Conservation (phyloP, 2,888 invertebrate genomes). For the Miltochrista miniata region DNA sequence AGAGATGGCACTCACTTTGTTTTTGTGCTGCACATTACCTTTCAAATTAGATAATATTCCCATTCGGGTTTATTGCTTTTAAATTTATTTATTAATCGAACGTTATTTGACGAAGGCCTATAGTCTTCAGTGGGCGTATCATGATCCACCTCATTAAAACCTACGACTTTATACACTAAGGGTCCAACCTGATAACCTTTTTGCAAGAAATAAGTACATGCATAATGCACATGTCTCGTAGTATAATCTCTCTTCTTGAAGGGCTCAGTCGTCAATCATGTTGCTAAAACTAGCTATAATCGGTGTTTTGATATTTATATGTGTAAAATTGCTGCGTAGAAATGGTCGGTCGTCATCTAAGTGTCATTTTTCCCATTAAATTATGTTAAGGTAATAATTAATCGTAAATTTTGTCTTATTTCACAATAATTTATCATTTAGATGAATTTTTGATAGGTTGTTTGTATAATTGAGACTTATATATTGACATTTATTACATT, state of each 20-base stretch:
- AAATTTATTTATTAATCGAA: too few species aligned
- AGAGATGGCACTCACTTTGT: too few species aligned
- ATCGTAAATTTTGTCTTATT: background rate
- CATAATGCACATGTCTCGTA: slow-evolving; percentile 27
- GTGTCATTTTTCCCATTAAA: slow-evolving; percentile 42
- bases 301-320: slow-evolving; percentile 65
- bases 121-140: background rate
- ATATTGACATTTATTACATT: too few species aligned
- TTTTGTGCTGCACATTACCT: too few species aligned
- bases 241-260: slow-evolving; percentile 38
- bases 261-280: slow-evolving; percentile 51
- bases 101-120: too few species aligned
- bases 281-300: slow-evolving; percentile 70
- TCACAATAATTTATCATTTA: too few species aligned
- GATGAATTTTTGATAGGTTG: too few species aligned
- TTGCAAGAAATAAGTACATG: slow-evolving; percentile 18
- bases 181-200: slow-evolving; percentile 31
- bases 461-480: too few species aligned
- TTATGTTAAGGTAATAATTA: background rate
- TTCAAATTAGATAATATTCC: too few species aligned
- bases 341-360: slow-evolving; percentile 22
- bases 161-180: slow-evolving; percentile 38
- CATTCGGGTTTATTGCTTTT: too few species aligned
- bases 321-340: slow-evolving; percentile 59
- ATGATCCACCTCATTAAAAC: slow-evolving; percentile 44